phyloP scores from a whole-genome alignment of 2,797 vertebrate species.

The Neosilurus mollespiculum region DNA sequence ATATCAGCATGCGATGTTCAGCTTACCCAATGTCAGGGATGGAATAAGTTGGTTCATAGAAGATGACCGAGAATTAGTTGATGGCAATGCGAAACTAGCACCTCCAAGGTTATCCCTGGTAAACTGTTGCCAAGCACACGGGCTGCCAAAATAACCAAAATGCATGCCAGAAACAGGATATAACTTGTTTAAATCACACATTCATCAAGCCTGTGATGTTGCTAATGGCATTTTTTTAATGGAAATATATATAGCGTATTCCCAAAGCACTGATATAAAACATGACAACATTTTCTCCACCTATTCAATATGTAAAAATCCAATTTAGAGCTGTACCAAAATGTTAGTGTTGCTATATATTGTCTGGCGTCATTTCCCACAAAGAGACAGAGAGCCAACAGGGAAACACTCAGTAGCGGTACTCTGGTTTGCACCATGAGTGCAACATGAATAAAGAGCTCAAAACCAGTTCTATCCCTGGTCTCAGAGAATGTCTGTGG shows the following conservation, averaged over 20 bases:
- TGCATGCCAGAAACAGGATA: not conserved
- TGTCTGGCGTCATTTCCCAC: slow-evolving; percentile 20
- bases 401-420: not conserved
- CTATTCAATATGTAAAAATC: not conserved
- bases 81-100: not conserved
- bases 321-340: slow-evolving; percentile 1
- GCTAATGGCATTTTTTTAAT: not conserved
- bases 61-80: no score
- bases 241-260: not conserved
- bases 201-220: not conserved
- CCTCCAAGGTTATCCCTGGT: no score
- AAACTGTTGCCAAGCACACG: not conserved
- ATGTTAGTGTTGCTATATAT: not conserved
- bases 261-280: not conserved
- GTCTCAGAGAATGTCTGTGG: slow-evolving; percentile 12
- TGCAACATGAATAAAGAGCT: slow-evolving; percentile 33
- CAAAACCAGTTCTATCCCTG: slow-evolving; percentile 20
- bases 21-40: no score
- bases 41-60: no score
- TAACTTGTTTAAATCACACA: not conserved
- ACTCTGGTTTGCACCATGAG: not conserved
- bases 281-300: not conserved
- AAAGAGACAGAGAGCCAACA: slow-evolving; percentile 20
- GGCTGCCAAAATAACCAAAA: not conserved
- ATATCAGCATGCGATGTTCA: no score